Conservation (phyloP, 2,888 invertebrate genomes). For the Chrysopilus asiliformis region DNA sequence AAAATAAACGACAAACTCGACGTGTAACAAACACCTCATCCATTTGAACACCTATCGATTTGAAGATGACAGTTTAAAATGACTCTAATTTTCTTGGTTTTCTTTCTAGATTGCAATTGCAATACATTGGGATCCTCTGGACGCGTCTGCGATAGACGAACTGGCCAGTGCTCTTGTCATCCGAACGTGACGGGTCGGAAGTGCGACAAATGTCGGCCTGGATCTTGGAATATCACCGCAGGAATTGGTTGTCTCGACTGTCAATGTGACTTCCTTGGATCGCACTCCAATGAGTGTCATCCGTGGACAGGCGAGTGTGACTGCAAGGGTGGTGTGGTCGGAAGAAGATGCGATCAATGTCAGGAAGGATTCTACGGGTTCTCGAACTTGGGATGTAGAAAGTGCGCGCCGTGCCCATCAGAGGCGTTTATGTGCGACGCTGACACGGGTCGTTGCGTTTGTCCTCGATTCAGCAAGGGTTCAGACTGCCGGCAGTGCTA, state of each 20-base stretch:
- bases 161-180: slow-evolving; percentile 66
- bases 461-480: slow-evolving; percentile 77
- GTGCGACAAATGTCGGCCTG: slow-evolving; percentile 63
- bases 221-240: slow-evolving; percentile 62
- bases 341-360: slow-evolving; percentile 58
- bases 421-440: slow-evolving; percentile 84
- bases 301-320: slow-evolving; percentile 61
- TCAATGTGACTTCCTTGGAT: slow-evolving; percentile 59
- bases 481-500: slow-evolving; percentile 67
- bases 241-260: slow-evolving; percentile 71
- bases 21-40: too few species aligned
- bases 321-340: slow-evolving; percentile 64
- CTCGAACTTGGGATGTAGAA: slow-evolving; percentile 60
- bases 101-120: slow-evolving; percentile 79
- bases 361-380: slow-evolving; percentile 59
- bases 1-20: too few species aligned
- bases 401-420: slow-evolving; percentile 64
- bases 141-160: slow-evolving; percentile 57
- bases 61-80: not conserved
- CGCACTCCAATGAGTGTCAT: slow-evolving; percentile 55
- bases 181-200: slow-evolving; percentile 56
- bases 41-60: not conserved
- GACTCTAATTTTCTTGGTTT: slow-evolving; percentile 21
- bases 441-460: slow-evolving; percentile 80
- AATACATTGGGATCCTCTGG: slow-evolving; percentile 55